A percentile compares a stretch with the other conserved stretches of the same genome.
Evolutionary conservation across 1,140 invertebrate genomes (phyloP).

Genomic region (Cydia fagiglandana): DNA sequence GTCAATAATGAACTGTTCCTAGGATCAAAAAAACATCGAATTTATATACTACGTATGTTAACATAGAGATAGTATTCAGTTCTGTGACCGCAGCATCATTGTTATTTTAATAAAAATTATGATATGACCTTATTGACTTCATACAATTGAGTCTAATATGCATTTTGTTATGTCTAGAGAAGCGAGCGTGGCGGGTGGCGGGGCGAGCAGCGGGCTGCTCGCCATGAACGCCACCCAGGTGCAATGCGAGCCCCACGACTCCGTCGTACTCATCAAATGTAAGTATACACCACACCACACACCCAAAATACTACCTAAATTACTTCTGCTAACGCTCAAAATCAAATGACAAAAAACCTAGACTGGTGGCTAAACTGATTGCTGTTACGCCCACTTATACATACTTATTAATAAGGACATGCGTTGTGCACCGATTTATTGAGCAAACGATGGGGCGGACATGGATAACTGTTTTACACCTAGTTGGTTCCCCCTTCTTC

Average conservation of each 20-base stretch:
- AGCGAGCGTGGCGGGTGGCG: conserved; percentile 71
- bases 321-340: background rate
- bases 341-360: background rate
- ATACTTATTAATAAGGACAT: background rate
- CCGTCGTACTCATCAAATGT: conserved; percentile 77
- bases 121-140: background rate
- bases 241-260: conserved; percentile 76
- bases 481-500: no score
- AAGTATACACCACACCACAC: conserved; percentile 53
- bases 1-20: no score
- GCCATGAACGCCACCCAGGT: conserved; percentile 78
- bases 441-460: no score
- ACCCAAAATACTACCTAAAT: background rate
- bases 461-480: no score
- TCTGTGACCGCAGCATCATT: no score
- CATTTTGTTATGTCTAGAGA: conserved; percentile 53
- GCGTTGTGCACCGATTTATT: no score
- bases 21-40: no score
- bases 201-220: conserved; percentile 73
- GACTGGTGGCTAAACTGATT: background rate
- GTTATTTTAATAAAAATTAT: no score
- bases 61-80: no score
- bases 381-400: background rate
- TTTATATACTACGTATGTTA: no score
- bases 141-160: conserved; percentile 24